Conservation (phyloP, 2,888 invertebrate genomes). For the Cheilosia impressa region DNA sequence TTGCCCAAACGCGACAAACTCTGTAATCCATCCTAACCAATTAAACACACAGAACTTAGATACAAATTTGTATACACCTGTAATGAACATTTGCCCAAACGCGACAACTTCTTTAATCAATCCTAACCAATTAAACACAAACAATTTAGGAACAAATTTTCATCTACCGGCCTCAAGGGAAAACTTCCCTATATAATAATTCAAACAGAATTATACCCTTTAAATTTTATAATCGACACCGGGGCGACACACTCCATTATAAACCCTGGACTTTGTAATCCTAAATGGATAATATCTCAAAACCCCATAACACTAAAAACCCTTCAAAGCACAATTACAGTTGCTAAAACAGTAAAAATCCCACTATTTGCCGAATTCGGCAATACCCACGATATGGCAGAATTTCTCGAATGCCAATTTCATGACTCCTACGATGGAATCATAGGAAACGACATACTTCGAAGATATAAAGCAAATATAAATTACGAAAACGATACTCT, state of each 20-base stretch:
- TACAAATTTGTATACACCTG: slow-evolving; percentile 9
- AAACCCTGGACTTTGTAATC: slow-evolving; percentile 6
- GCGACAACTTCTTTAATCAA: background rate
- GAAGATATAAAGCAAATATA: slow-evolving; percentile 41
- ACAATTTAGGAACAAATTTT: slow-evolving; percentile 23
- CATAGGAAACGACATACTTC: slow-evolving; percentile 55
- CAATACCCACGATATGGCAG: slow-evolving; percentile 1
- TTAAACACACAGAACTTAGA: background rate
- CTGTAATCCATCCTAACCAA: background rate
- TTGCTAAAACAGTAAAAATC: slow-evolving; percentile 1
- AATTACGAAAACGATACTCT: slow-evolving; percentile 41
- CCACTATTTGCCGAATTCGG: slow-evolving; percentile 21
- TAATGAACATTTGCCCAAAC: background rate
- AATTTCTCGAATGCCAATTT: slow-evolving; percentile 10
- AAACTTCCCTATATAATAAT: slow-evolving; percentile 8
- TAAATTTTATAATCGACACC: slow-evolving; percentile 18
- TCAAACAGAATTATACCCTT: background rate
- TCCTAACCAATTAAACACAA: background rate
- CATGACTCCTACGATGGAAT: slow-evolving; percentile 38
- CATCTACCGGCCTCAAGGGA: slow-evolving; percentile 3
- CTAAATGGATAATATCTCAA: background rate
- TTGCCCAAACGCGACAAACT: background rate
- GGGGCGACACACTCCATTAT: slow-evolving; percentile 5
- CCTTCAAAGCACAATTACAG: background rate
- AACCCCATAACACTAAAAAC: background rate